These are phyloP conservation scores for Sorex fumeus DNA, from an alignment of 2,113 vertebrate genomes.

Conservation along the genomic window DNA sequence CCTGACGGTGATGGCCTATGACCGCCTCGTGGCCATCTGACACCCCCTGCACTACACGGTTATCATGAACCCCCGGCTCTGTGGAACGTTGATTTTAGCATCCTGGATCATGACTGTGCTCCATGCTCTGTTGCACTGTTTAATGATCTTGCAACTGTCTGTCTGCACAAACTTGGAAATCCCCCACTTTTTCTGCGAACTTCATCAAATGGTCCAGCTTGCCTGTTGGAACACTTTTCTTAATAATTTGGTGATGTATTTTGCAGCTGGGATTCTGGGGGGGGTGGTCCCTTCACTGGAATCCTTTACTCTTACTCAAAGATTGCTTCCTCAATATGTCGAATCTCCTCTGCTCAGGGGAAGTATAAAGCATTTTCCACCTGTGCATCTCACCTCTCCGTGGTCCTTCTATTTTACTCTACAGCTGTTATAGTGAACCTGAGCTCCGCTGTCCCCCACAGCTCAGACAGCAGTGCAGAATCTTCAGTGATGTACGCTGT, in stretches of 20 bases:
- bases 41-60: not conserved
- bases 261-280: not conserved
- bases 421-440: constrained; percentile 41
- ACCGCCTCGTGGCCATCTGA: constrained; percentile 72
- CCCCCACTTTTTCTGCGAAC: constrained; percentile 66
- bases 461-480: not conserved
- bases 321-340: not conserved
- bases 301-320: constrained; percentile 46
- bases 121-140: constrained; percentile 49
- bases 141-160: not conserved
- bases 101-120: constrained; percentile 56
- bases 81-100: not conserved
- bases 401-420: constrained; percentile 48
- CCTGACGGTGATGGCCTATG: constrained; percentile 23
- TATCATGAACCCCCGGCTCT: not conserved
- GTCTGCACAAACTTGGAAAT: constrained; percentile 38
- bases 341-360: not conserved
- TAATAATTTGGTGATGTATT: constrained; percentile 17
- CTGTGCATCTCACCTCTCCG: constrained; percentile 50
- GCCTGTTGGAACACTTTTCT: constrained; percentile 51
- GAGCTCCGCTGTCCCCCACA: not conserved
- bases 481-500: constrained; percentile 39
- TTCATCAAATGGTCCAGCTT: constrained; percentile 37
- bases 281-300: not conserved
- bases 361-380: constrained; percentile 62